Evolutionary conservation across 1,140 invertebrate species (phyloP).

Genomic region (Bombus sylvicola): DNA sequence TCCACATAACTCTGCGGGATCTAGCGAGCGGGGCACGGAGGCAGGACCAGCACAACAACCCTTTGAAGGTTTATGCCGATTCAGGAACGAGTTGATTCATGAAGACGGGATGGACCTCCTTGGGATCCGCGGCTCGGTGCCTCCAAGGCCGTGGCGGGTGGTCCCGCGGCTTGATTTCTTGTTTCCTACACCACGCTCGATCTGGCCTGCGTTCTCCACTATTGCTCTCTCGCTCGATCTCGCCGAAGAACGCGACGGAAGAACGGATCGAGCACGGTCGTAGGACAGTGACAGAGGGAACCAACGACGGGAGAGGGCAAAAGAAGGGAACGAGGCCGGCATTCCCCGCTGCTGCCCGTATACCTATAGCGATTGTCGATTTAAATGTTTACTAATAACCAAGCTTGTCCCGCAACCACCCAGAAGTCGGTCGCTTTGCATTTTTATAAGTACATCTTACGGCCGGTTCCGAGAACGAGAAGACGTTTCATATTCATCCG

Average conservation of each 20-base stretch:
- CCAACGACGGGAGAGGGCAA: not conserved
- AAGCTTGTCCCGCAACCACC: constrained; percentile 82
- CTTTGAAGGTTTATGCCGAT: constrained; percentile 81
- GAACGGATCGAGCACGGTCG: not conserved
- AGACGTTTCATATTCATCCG: constrained; percentile 78
- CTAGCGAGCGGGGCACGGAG: constrained; percentile 51
- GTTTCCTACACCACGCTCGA: constrained; percentile 77
- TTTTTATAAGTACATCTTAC: constrained; percentile 81
- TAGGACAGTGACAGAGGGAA: constrained; percentile 43
- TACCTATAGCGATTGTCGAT: constrained; percentile 80
- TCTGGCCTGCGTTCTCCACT: constrained; percentile 51
- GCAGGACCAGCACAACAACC: constrained; percentile 54
- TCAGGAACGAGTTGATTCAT: constrained; percentile 83
- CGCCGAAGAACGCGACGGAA: not conserved
- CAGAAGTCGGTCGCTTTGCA: constrained; percentile 82
- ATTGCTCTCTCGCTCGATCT: not conserved
- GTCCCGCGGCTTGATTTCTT: constrained; percentile 83
- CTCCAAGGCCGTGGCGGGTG: constrained; percentile 81
- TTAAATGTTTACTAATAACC: constrained; percentile 84
- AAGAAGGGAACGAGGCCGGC: constrained; percentile 45
- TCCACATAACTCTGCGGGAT: constrained; percentile 73
- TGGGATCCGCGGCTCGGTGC: constrained; percentile 78
- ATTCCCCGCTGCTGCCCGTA: constrained; percentile 69
- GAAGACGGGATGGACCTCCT: constrained; percentile 82
- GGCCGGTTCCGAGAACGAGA: constrained; percentile 69